Percentiles rank a stretch among this genome's conserved stretches.
These are phyloP conservation scores for Brachypterus glaber DNA, from an alignment of 2,888 invertebrate genomes.

Conservation along the genomic window DNA sequence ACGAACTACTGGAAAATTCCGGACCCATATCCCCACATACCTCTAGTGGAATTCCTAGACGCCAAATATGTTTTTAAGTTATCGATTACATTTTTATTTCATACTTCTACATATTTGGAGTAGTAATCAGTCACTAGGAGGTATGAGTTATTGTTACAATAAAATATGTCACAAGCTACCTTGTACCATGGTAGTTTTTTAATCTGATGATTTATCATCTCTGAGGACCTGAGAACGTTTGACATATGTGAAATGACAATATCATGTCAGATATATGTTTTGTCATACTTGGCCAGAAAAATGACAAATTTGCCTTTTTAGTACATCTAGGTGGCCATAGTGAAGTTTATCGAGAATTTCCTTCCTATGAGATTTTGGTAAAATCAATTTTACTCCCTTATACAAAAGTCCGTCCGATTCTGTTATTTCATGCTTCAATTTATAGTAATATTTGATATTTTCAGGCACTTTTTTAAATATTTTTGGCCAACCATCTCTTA, in stretches of 20 bases:
- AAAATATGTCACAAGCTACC: background rate
- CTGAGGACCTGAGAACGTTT: background rate
- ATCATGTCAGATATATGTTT: background rate
- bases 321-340: slow-evolving; percentile 1
- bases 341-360: background rate
- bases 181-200: background rate
- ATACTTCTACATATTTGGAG: background rate
- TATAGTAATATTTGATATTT: slow-evolving; percentile 1
- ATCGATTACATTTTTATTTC: background rate
- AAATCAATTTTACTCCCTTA: background rate
- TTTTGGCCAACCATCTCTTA: slow-evolving; percentile 11
- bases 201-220: background rate
- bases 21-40: slow-evolving; percentile 6
- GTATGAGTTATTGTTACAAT: background rate
- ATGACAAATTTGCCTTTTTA: background rate
- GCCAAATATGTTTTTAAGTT: background rate
- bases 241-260: background rate
- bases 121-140: background rate
- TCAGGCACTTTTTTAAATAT: slow-evolving; percentile 2
- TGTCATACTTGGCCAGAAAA: background rate
- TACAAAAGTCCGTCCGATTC: no score
- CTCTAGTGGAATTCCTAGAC: slow-evolving; percentile 1
- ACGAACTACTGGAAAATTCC: slow-evolving; percentile 1
- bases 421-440: no score
- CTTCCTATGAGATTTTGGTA: background rate